These are phyloP conservation scores for Petrocephalus microphthalmus DNA, from an alignment of 2,113 vertebrate species.

Conservation along the genomic window DNA sequence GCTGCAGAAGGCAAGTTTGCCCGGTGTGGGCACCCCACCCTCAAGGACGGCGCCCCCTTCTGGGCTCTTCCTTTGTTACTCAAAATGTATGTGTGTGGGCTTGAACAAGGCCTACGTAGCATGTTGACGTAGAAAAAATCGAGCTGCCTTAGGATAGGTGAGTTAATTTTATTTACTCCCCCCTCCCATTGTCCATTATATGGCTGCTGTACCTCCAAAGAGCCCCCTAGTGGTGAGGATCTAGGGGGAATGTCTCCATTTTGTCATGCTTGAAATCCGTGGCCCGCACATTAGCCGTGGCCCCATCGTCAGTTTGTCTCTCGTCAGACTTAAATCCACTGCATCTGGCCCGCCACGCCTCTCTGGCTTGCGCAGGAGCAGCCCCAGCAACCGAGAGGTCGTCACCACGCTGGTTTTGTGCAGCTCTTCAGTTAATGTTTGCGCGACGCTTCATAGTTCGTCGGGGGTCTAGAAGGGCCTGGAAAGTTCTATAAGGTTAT, in stretches of 20 bases:
- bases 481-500: background rate
- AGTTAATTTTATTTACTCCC: background rate
- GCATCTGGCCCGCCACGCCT: conserved; percentile 14
- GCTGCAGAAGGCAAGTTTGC: conserved; percentile 75
- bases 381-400: conserved; percentile 53
- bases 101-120: background rate
- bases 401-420: background rate
- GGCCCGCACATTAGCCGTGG: conserved; percentile 10
- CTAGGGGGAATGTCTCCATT: conserved; percentile 27
- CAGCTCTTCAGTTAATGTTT: background rate
- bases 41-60: background rate
- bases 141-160: background rate
- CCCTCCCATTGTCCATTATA: conserved; percentile 11
- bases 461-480: background rate
- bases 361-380: conserved; percentile 43
- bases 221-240: background rate
- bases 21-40: background rate
- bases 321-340: conserved; percentile 19
- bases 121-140: background rate
- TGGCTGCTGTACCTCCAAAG: background rate
- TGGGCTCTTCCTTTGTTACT: background rate
- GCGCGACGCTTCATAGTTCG: background rate
- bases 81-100: background rate
- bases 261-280: conserved; percentile 25
- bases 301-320: conserved; percentile 52